Percentiles rank a stretch among this genome's conserved stretches.
These are phyloP conservation scores for Leucoraja ocellata DNA, from an alignment of 2,797 vertebrate species.

Conservation along the genomic window DNA sequence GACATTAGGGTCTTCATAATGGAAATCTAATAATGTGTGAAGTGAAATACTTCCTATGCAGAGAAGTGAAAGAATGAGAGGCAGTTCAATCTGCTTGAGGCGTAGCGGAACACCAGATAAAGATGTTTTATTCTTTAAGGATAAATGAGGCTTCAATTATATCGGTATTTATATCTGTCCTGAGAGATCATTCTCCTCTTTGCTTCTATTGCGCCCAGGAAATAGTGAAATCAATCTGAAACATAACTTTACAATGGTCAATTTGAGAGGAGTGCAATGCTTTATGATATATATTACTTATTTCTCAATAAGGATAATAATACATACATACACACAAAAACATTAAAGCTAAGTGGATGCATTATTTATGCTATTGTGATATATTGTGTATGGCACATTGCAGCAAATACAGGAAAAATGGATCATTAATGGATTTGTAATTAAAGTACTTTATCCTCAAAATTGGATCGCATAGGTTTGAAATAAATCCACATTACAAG, in stretches of 20 bases:
- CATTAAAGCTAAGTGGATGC: no score
- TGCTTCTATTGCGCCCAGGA: not conserved
- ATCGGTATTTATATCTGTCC: slow-evolving; percentile 30
- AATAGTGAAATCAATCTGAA: not conserved
- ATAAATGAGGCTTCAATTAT: slow-evolving; percentile 30
- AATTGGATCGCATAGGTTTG: no score
- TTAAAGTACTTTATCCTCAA: not conserved
- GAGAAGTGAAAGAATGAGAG: slow-evolving; percentile 16
- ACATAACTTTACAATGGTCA: not conserved
- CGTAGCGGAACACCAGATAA: slow-evolving; percentile 14
- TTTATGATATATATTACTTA: not conserved
- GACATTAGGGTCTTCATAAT: slow-evolving; percentile 34
- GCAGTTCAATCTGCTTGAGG: not conserved
- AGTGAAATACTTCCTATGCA: not conserved
- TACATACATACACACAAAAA: not conserved
- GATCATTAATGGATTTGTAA: not conserved
- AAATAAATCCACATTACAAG: no score
- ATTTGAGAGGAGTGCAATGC: not conserved
- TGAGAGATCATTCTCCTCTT: not conserved
- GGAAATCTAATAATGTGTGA: slow-evolving; percentile 38
- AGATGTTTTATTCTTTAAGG: slow-evolving; percentile 30
- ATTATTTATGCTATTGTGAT: not conserved
- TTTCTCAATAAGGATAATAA: not conserved
- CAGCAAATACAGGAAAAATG: not conserved
- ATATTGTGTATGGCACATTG: not conserved